Base-by-base conservation (phyloP, 2,888 invertebrate genomes). In the Drosophila maculinotata region DNA sequence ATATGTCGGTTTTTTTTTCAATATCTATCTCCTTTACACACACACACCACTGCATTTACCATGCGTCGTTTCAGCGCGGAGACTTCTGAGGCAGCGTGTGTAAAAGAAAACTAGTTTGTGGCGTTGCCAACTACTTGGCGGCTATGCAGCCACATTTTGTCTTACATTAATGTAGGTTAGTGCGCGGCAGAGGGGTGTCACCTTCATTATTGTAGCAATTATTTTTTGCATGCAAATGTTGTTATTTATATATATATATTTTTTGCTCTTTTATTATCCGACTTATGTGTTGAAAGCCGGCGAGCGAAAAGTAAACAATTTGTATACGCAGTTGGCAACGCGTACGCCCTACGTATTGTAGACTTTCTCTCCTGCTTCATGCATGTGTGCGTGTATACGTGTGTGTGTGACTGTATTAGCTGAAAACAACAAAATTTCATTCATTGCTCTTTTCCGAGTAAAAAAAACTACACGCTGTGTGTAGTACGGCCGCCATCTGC, bases 371-470 rank as follows among this genome's bases (percentile, higher is more conserved):
- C 85, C 79, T 85, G 78, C 69, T 79, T 67, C 53, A 44, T 44
- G 35, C 36, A 26, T 33, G 36, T 62, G 39, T 52, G 51, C 52
- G 48, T 49, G 44, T 49, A 23, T 59, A 12, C 41, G 42, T 51
- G 28, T 54, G 15, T 30, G 49, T 67, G 53, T 49, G 53, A 52
- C 45, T 64, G 69, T 69, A 69, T 67, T 64, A 69, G 48, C 68
- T 58, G 75, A 79, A 79, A 79, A 84, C 86, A 87, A 83, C 83
- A 64, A 87, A 86, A 80, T 76, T 88, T 88, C 88, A 88, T 88
- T 88, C 88, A 88, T 87, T 86, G 74, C 86, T 75, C 69, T 70
- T 81, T 79, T 84, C 78, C 72, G 79, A 83, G 78, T 83, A 80
- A 81, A 73, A 88, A 71, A 73, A 88, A 71, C 71, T 82, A 79